A percentile compares a stretch with the other conserved stretches of the same genome.
These are phyloP conservation scores for Agrotis segetum DNA, from an alignment of 2,888 invertebrate genomes.

Conservation along the genomic window DNA sequence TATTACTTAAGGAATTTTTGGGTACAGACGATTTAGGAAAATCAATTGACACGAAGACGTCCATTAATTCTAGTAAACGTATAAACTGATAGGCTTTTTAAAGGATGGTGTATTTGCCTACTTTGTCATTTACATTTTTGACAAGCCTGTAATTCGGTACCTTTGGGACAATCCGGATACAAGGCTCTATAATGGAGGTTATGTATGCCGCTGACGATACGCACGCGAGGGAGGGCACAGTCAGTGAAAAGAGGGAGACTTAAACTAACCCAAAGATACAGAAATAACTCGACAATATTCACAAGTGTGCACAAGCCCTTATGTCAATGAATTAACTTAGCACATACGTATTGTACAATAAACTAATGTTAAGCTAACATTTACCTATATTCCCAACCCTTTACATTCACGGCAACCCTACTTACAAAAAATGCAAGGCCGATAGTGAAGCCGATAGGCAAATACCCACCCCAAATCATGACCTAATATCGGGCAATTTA, in stretches of 20 bases:
- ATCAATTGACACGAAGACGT: background rate
- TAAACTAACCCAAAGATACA: conserved; percentile 4
- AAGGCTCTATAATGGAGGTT: conserved; percentile 32
- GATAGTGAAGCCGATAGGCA: conserved; percentile 84
- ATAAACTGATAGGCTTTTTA: background rate
- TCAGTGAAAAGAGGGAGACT: background rate
- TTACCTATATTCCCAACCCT: conserved; percentile 76
- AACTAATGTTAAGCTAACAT: conserved; percentile 68
- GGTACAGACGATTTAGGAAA: background rate
- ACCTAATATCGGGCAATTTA: conserved; percentile 90
- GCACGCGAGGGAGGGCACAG: background rate
- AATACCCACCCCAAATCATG: conserved; percentile 88
- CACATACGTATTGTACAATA: conserved; percentile 68
- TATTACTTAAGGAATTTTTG: background rate
- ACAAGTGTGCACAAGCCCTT: conserved; percentile 2
- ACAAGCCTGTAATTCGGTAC: background rate
- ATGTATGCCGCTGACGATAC: conserved; percentile 49
- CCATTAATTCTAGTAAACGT: background rate
- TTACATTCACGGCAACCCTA: conserved; percentile 69
- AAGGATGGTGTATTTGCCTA: background rate
- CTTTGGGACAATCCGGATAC: background rate
- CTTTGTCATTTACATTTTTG: background rate
- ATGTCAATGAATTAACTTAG: conserved; percentile 29
- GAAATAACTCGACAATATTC: background rate
- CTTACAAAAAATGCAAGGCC: conserved; percentile 79